A percentile compares a stretch with the other conserved stretches of the same genome.
These are phyloP conservation scores for Sarcophaga rosellei DNA, from an alignment of 2,888 invertebrate genomes.

Conservation along the genomic window DNA sequence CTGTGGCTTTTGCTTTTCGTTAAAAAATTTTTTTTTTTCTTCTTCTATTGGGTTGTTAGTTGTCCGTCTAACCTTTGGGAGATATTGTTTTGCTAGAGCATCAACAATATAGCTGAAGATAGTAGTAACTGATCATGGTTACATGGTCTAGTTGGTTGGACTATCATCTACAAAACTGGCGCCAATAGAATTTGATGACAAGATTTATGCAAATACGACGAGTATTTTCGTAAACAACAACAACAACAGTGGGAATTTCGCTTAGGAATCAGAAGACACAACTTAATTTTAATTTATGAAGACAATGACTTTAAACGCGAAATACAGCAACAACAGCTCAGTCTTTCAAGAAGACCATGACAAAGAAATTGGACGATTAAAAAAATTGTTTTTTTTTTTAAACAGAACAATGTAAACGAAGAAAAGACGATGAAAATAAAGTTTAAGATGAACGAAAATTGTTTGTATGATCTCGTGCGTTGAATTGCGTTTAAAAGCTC, in stretches of 20 bases:
- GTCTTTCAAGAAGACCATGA: conserved; percentile 8
- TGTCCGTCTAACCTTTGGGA: not conserved
- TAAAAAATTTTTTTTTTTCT: conserved; percentile 11
- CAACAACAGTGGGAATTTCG: conserved; percentile 59
- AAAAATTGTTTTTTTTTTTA: not conserved
- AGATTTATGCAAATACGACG: conserved; percentile 67
- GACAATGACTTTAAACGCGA: not conserved
- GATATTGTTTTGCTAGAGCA: not conserved
- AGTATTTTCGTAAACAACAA: conserved; percentile 32
- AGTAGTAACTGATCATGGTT: conserved; percentile 65
- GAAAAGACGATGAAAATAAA: not conserved
- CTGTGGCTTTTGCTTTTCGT: not conserved
- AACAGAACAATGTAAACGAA: not conserved
- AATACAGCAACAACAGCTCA: not conserved
- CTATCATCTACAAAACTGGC: conserved; percentile 65
- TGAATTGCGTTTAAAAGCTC: too few species aligned
- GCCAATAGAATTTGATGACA: conserved; percentile 68
- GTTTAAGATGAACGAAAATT: conserved; percentile 1
- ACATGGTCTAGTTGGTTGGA: conserved; percentile 62
- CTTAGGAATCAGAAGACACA: conserved; percentile 50
- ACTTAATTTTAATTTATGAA: conserved; percentile 59
- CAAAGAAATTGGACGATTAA: conserved; percentile 37
- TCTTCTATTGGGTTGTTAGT: conserved; percentile 2
- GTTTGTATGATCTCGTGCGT: conserved; percentile 35
- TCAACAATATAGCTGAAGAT: conserved; percentile 55